Evolutionary conservation across 2,113 vertebrate species (phyloP), one percentile per base, ranked within the genome.

Genomic region (Trichechus manatus): DNA sequence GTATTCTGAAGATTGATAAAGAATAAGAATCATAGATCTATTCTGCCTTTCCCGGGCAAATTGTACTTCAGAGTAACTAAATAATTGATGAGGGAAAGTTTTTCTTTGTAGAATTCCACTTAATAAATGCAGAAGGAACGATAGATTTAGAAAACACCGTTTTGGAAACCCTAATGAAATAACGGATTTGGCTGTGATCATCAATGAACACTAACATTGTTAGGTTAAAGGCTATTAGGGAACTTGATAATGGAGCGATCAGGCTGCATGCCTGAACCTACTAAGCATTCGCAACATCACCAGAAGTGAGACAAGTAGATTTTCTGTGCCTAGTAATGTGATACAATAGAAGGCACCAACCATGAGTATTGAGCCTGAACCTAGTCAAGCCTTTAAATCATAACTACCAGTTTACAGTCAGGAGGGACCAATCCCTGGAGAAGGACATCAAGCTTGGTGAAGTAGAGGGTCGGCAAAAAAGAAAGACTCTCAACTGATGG

Each of bases 121-220:
- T 82, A 42, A 83, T 63, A 75, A 50, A 80, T 47, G 23, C 25
- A 83, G 23, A 66, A 72, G 31, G 39, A 78, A 39, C 74, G n/a
- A 63, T n/a, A 79, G 44, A 79, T 70, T 85, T 61, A 63, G 56
- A 87, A 78, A 93, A 87, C 15, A n/a, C n/a, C 47, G 13, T 82
- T 80, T 86, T 95, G 33, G 31, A 91, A 95, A 80, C 3, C 29
- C 10, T n/a, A 64, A 9, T 79, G 25, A 61, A 95, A 82, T 53
- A 72, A 75, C 31, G 25, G 42, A 44, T 53, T 78, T 82, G 56
- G 50, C 72, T 31, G n/a, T 56, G 63, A 42, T 39, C 84, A 59
- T 70, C 56, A 84, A 74, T n/a, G 47, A 80, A 39, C 11, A 47
- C 29, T 66, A 61, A 50, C 20, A 47, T 6, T 5, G 19, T 44